phyloP scores from a whole-genome alignment of 2,113 vertebrate species.

The Myotis lucifugus region DNA sequence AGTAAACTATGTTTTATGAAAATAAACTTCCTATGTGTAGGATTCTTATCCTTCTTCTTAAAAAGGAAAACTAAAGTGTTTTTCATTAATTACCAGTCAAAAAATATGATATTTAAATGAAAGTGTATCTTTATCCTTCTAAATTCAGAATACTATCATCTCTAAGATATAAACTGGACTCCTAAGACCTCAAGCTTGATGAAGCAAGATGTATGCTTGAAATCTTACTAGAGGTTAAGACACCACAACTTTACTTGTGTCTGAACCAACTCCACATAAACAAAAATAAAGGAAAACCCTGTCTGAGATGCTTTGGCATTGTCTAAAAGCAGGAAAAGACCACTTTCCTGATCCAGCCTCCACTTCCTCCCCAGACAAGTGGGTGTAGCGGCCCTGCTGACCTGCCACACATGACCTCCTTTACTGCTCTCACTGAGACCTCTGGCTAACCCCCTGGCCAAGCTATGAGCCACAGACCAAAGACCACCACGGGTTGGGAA shows the following conservation, averaged over 20 bases:
- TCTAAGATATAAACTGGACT: not conserved
- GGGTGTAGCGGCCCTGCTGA: constrained; percentile 17
- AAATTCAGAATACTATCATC: not conserved
- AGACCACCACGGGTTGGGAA: not conserved
- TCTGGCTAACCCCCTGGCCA: constrained; percentile 14
- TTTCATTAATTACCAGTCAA: not conserved
- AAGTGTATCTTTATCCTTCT: not conserved
- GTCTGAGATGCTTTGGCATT: constrained; percentile 29
- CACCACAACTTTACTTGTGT: constrained; percentile 34
- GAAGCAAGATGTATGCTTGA: constrained; percentile 28
- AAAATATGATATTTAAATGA: not conserved
- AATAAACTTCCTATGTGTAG: not conserved
- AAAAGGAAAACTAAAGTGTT: not conserved
- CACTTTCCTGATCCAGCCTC: constrained; percentile 6
- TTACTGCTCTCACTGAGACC: not conserved
- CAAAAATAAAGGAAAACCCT: constrained; percentile 64
- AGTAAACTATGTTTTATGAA: not conserved
- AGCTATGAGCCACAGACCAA: constrained; percentile 22
- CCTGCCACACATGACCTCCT: not conserved
- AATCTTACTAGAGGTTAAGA: constrained; percentile 34
- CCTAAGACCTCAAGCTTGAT: not conserved
- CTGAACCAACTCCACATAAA: constrained; percentile 52
- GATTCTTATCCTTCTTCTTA: not conserved
- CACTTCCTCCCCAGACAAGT: constrained; percentile 73
- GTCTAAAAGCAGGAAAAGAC: constrained; percentile 43